Percentiles rank a stretch among this genome's conserved stretches.
Conservation (phyloP, 2,113 vertebrate genomes). For the Phrynosoma platyrhinos region DNA sequence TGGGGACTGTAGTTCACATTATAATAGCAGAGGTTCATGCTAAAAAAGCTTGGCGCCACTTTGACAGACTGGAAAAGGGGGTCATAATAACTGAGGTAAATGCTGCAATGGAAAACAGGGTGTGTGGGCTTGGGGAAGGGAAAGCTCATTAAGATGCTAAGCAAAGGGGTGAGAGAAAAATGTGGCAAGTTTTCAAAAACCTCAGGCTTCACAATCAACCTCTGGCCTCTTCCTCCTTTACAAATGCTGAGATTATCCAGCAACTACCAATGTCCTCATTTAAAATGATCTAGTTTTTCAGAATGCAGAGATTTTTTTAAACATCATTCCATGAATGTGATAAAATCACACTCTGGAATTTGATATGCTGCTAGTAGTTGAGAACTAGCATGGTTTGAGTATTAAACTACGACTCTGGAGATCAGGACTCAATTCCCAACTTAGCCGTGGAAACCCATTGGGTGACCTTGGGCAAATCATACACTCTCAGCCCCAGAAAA, state of each 20-base stretch:
- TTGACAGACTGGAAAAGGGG: fast-evolving
- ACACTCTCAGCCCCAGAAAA: too few species aligned
- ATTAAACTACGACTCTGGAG: too few species aligned
- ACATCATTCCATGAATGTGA: not conserved
- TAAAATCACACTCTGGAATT: not conserved
- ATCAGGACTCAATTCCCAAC: too few species aligned
- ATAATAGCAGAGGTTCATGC: not conserved
- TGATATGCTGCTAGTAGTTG: not conserved
- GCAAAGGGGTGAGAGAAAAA: not conserved
- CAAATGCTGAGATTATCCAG: not conserved
- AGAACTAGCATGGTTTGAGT: too few species aligned
- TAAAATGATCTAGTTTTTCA: not conserved
- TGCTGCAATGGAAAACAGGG: not conserved
- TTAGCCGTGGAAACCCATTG: too few species aligned
- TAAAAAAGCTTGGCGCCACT: not conserved
- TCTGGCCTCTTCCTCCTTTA: not conserved
- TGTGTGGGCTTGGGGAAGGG: too few species aligned
- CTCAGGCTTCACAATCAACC: not conserved
- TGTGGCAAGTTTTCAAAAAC: not conserved
- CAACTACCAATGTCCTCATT: slow-evolving; percentile 9
- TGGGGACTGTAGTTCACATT: not conserved
- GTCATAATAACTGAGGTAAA: not conserved
- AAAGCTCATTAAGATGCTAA: not conserved
- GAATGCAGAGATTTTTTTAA: not conserved
- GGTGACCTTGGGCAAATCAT: too few species aligned